Conservation (phyloP, 1,140 invertebrate species). For the Aplysia californica region DNA sequence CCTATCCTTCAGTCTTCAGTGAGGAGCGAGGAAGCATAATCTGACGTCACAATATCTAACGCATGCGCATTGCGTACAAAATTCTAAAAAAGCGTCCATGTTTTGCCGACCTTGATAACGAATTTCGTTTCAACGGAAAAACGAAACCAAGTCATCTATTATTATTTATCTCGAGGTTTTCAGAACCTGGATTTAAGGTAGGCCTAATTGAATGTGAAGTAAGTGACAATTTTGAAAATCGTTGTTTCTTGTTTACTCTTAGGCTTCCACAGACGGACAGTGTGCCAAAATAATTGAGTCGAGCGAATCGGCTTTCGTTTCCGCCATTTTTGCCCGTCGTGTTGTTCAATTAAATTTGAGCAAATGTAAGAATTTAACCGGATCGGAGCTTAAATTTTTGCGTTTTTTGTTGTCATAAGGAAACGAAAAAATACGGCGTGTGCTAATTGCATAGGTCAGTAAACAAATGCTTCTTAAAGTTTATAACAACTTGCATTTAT, state of each 20-base stretch:
- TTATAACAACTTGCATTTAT: not conserved
- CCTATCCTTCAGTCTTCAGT: too few species aligned
- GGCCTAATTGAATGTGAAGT: not conserved
- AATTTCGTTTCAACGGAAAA: constrained; percentile 21
- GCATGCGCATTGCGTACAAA: not conserved
- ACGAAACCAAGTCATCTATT: constrained; percentile 10
- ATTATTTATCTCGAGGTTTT: not conserved
- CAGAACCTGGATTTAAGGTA: not conserved
- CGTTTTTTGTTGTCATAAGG: constrained; percentile 24
- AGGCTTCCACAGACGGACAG: not conserved
- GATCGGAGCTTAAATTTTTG: constrained; percentile 5
- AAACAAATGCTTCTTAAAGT: not conserved
- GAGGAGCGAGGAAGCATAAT: too few species aligned
- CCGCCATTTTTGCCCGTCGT: constrained; percentile 32
- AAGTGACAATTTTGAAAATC: not conserved
- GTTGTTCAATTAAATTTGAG: constrained; percentile 28
- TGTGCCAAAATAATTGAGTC: not conserved
- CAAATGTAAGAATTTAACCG: constrained; percentile 33
- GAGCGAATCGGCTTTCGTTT: constrained; percentile 24
- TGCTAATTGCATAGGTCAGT: not conserved
- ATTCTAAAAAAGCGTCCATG: constrained; percentile 22
- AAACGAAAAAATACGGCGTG: constrained; percentile 8
- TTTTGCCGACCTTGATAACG: constrained; percentile 14
- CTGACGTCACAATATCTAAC: too few species aligned
- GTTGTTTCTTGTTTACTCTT: not conserved